Evolutionary conservation across 2,113 vertebrate species (phyloP), one percentile per base, ranked within the genome.

Genomic region (Melospiza melodia): DNA sequence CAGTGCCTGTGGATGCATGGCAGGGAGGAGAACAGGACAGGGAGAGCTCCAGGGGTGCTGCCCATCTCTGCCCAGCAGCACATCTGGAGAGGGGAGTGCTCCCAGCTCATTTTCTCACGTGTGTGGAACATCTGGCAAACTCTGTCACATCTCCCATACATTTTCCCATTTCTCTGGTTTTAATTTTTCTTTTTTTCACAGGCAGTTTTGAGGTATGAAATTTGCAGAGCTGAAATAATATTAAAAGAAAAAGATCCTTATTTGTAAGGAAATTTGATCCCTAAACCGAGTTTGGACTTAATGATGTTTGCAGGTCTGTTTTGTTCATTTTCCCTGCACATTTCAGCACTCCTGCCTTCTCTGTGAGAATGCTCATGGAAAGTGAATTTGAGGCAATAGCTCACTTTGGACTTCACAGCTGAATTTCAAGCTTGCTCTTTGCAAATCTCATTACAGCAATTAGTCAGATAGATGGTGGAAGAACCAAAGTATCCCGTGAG

Each of bases 371-470:
- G 37, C 55, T 94, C 82, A 74, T 18, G n/a, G 88, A 94, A 95
- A 94, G 68, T 14, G 52, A 90, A 81, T 78, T 90, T 27, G 54
- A 89, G 73, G 92, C 81, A 95, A 93, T 86, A 87, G 76, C 67
- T 96, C 69, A 57, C 75, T 81, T 90, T 63, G 63, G 90, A 41
- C 39, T 80, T 69, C 25, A 27, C 69, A 77, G 65, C 11, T 94
- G 87, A 88, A 35, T 93, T 77, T 68, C 72, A 41, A 52, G 30
- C 49, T 54, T 68, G 11, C 65, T 65, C 85, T 62, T 89, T 95
- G 88, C 61, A 93, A 92, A 96, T 90, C 92, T 90, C 94, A 65
- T 96, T 83, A 91, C 30, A 74, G 78, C 82, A 89, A 91, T 95
- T 96, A 95, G 46, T 43, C 76, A 89, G 77, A 66, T 46, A 93